Conservation (phyloP, 2,113 vertebrate species). For the Anolis carolinensis region DNA sequence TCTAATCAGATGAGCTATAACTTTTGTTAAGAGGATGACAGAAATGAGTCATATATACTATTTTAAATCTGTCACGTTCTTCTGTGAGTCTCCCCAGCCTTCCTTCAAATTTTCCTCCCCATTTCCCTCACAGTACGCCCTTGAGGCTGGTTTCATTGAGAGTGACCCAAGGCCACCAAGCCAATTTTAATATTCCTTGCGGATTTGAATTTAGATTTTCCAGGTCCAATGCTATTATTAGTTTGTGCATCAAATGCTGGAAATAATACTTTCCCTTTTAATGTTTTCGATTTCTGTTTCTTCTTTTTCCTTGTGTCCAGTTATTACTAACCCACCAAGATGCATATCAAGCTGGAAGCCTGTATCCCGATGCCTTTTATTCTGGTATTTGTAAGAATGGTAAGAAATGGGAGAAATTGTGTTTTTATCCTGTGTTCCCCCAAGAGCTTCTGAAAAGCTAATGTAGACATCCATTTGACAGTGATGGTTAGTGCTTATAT, state of each 20-base stretch:
- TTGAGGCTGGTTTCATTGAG: background rate
- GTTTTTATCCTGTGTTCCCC: background rate
- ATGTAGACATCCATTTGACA: too few species aligned
- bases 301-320: slow-evolving; percentile 51
- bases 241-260: background rate
- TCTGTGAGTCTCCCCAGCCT: background rate
- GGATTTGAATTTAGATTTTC: background rate
- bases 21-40: background rate
- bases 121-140: too few species aligned
- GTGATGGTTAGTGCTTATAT: background rate
- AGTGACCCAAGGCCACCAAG: background rate
- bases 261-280: background rate
- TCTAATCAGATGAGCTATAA: background rate
- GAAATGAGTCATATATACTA: background rate
- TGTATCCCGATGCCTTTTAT: slow-evolving; percentile 82
- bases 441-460: background rate
- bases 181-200: background rate
- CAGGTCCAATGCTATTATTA: background rate
- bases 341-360: slow-evolving; percentile 78
- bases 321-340: slow-evolving; percentile 76
- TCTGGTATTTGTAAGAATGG: slow-evolving; percentile 73
- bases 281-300: slow-evolving; percentile 5
- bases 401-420: slow-evolving; percentile 51
- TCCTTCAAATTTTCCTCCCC: too few species aligned
- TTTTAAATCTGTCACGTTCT: background rate